Evolutionary conservation across 2,888 invertebrate species (phyloP).

Genomic region (Lacanobia wlatinum): DNA sequence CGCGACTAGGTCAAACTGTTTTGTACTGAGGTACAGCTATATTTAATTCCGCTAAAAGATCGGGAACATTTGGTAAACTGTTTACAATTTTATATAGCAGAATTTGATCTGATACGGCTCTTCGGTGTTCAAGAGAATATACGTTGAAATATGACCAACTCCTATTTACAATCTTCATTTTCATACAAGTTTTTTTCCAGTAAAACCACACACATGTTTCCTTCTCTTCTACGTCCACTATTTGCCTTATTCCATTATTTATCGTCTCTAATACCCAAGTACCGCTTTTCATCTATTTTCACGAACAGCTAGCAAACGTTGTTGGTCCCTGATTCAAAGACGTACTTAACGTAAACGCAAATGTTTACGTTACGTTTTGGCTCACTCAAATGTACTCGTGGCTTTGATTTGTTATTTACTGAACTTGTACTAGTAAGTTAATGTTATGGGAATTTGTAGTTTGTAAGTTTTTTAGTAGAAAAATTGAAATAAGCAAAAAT

Average conservation of each 20-base stretch:
- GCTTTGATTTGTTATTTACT: slow-evolving; percentile 48
- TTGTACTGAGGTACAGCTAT: too few relatives aligned
- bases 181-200: neutral
- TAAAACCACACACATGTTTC: neutral
- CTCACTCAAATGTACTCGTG: slow-evolving; percentile 16
- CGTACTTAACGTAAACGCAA: slow-evolving; percentile 43
- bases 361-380: slow-evolving; percentile 45
- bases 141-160: too few relatives aligned
- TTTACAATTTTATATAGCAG: too few relatives aligned
- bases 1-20: too few relatives aligned
- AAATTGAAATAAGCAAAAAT: too few relatives aligned
- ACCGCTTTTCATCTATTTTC: slow-evolving; percentile 18
- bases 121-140: too few relatives aligned
- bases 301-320: slow-evolving; percentile 19
- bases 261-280: slow-evolving; percentile 7
- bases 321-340: slow-evolving; percentile 51
- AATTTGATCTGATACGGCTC: too few relatives aligned
- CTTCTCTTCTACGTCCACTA: neutral
- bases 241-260: slow-evolving; percentile 14
- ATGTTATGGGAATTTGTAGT: neutral
- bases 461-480: neutral
- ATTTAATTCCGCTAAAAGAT: too few relatives aligned
- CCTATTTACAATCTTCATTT: too few relatives aligned
- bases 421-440: neutral
- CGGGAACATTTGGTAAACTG: too few relatives aligned